Evolutionary conservation across 2,888 invertebrate genomes (phyloP), one percentile per base, ranked within the genome.

Genomic region (Dione juno): DNA sequence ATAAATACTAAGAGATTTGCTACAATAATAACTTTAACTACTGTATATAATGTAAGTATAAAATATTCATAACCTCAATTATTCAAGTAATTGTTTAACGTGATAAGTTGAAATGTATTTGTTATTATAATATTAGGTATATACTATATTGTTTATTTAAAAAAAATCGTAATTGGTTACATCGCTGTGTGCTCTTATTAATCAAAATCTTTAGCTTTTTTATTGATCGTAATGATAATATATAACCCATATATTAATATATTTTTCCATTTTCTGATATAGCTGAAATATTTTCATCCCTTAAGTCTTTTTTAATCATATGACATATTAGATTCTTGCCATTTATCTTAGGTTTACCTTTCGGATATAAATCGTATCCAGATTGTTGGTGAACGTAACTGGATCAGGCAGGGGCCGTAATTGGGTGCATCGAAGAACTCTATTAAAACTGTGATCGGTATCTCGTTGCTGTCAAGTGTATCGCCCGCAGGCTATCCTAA

Each of bases 371-470:
- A 66, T 65, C 67, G 69, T 69, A 74, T 74, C 70, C 61, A 71
- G 69, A 68, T 72, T 66, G 72, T 72, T 66, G 71, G 72, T 73
- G 73, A 70, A 72, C 72, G 71, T 72, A 64, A 66, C 65, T 73
- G 72, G 69, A 66, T 67, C 71, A 70, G 72, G 75, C 74, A 72
- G 72, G 76, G 80, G 83, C 86, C 84, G 83, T 87, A 85, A 89
- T 88, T 86, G 86, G 88, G 82, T 87, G 87, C 88, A 87, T 76
- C 84, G 84, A 85, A 85, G 84, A 88, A 88, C 86, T 89, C 90
- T 84, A 88, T 90, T 89, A 89, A 82, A 84, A 80, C 82, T 79
- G 83, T 83, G 88, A 88, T 86, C 78, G 85, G 82, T 87, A 88
- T 90, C 89, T 84, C 80, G 81, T 74, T 73, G 83, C 84, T 88